A percentile compares a stretch with the other conserved stretches of the same genome.
These are phyloP conservation scores for Macrosiphum euphorbiae DNA, from an alignment of 2,888 invertebrate genomes.

Conservation along the genomic window DNA sequence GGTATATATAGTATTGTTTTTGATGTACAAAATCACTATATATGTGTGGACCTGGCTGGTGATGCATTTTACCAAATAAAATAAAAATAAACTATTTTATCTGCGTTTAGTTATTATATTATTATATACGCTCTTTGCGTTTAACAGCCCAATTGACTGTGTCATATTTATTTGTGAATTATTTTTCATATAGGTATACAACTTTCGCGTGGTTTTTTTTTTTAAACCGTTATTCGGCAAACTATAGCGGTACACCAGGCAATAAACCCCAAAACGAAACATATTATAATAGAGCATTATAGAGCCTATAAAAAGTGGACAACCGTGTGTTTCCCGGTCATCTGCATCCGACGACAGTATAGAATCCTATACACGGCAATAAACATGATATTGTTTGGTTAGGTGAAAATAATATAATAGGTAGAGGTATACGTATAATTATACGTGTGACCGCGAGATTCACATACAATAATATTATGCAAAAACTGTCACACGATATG, in stretches of 20 bases:
- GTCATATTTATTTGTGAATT: background rate
- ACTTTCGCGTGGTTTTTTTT: background rate
- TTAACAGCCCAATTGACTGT: background rate
- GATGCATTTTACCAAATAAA: background rate
- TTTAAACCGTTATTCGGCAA: conserved; percentile 38
- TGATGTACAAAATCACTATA: background rate
- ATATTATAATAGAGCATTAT: background rate
- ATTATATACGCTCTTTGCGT: background rate
- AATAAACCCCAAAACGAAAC: conserved; percentile 42
- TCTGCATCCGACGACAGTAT: background rate
- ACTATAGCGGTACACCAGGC: background rate
- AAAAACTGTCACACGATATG: background rate
- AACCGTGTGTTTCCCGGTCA: background rate
- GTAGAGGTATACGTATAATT: background rate
- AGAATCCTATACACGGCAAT: background rate
- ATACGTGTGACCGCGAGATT: background rate
- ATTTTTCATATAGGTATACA: background rate
- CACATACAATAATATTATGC: background rate
- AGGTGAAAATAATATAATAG: background rate
- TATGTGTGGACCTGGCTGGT: background rate
- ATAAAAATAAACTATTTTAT: background rate
- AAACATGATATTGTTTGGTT: background rate
- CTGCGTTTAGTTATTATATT: conserved; percentile 5
- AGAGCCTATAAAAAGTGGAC: conserved; percentile 4
- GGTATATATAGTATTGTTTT: conserved; percentile 9